A percentile compares a stretch with the other conserved stretches of the same genome.
phyloP scores from a whole-genome alignment of 1,140 invertebrate genomes.

The Conus betulinus region DNA sequence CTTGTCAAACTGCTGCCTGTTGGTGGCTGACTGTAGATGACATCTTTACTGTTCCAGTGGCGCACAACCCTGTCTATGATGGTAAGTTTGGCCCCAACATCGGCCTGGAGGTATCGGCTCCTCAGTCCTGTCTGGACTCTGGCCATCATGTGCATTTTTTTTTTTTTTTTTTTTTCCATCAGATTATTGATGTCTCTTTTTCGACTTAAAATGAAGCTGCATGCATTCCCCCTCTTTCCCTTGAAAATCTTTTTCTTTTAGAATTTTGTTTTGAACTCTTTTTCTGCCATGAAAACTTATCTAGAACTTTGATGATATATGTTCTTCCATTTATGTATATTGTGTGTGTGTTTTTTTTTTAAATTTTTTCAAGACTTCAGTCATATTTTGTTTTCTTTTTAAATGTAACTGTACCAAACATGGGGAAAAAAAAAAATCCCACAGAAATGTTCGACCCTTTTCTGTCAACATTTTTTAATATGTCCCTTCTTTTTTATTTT shows the following conservation, averaged over 20 bases:
- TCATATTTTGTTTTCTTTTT: neutral
- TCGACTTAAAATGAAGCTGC: neutral
- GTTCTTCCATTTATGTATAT: constrained; percentile 1
- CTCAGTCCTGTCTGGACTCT: constrained; percentile 13
- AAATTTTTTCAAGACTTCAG: too few relatives aligned
- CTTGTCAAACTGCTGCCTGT: constrained; percentile 21
- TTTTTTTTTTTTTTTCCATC: neutral
- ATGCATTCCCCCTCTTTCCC: neutral
- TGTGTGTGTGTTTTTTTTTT: too few relatives aligned
- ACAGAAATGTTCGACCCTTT: neutral
- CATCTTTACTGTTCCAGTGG: constrained; percentile 43
- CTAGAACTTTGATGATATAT: neutral
- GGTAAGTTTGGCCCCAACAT: constrained; percentile 40
- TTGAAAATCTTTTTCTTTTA: neutral
- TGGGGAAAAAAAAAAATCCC: neutral
- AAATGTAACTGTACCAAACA: neutral
- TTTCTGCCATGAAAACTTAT: neutral
- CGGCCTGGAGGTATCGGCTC: constrained; percentile 35
- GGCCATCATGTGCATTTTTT: constrained; percentile 31
- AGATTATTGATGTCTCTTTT: constrained; percentile 4
- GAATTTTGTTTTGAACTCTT: neutral
- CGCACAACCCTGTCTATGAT: constrained; percentile 40
- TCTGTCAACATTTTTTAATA: neutral
- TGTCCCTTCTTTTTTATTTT: neutral
- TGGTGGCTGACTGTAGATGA: constrained; percentile 37